These are phyloP conservation scores for Tetrapedia diversipes DNA, from an alignment of 2,888 invertebrate species.

Conservation along the genomic window DNA sequence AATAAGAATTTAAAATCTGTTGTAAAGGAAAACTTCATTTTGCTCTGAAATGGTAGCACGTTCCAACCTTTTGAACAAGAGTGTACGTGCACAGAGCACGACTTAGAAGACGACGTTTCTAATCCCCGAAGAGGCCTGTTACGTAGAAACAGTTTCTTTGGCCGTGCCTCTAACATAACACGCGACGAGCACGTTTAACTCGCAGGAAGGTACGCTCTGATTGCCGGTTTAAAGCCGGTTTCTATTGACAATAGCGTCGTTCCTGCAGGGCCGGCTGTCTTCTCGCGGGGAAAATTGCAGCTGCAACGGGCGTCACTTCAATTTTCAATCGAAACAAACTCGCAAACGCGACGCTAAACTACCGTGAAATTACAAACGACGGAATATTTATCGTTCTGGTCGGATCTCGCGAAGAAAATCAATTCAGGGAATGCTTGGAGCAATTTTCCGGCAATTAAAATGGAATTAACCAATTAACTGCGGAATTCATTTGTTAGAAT, in stretches of 20 bases:
- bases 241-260: constrained; percentile 63
- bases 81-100: not conserved
- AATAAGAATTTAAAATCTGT: no score
- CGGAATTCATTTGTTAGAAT: no score
- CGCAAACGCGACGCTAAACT: not conserved
- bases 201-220: constrained; percentile 66
- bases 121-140: constrained; percentile 40
- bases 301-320: constrained; percentile 31
- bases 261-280: constrained; percentile 31
- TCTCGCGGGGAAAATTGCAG: constrained; percentile 12
- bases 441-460: no score
- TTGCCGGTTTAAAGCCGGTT: constrained; percentile 65
- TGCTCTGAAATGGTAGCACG: no score
- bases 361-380: not conserved
- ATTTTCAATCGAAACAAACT: constrained; percentile 39
- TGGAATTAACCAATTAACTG: no score
- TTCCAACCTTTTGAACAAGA: no score
- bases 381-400: not conserved
- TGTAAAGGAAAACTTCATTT: no score
- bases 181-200: constrained; percentile 35
- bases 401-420: not conserved
- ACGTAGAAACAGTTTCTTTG: constrained; percentile 44
- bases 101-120: constrained; percentile 27
- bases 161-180: constrained; percentile 29
- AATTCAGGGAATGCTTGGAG: no score